Conservation (phyloP, 2,797 vertebrate species). For the Masticophis lateralis region DNA sequence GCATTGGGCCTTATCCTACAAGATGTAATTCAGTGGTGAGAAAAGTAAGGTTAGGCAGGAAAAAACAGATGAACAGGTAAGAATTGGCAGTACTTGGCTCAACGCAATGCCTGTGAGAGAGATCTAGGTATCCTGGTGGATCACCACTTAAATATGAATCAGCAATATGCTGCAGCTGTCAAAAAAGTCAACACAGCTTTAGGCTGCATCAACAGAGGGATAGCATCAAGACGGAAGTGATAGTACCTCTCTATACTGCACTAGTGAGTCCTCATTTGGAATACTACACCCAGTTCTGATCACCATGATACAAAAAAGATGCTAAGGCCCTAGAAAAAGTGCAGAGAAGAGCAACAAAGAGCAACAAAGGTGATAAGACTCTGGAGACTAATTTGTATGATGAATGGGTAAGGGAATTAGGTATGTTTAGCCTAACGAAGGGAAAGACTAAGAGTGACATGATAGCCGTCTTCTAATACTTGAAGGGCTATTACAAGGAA, state of each 20-base stretch:
- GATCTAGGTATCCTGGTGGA: background rate
- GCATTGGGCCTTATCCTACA: background rate
- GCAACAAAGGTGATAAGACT: background rate
- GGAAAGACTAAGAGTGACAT: background rate
- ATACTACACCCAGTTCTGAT: background rate
- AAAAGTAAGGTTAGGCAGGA: background rate
- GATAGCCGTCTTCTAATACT: background rate
- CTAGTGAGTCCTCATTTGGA: background rate
- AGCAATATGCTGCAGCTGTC: background rate
- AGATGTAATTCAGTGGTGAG: background rate
- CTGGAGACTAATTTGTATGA: background rate
- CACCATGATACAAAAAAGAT: background rate
- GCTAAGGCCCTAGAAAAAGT: background rate
- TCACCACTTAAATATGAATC: background rate
- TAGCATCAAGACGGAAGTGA: background rate
- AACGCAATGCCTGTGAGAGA: background rate
- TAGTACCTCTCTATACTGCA: background rate
- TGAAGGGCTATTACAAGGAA: background rate
- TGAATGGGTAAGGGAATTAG: background rate
- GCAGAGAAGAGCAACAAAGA: background rate
- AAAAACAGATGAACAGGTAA: background rate
- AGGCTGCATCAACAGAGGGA: background rate
- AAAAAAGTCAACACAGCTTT: background rate
- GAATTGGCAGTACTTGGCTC: background rate
- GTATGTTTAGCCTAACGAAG: background rate